Percentiles rank a stretch among this genome's conserved stretches.
Evolutionary conservation across 2,113 vertebrate genomes (phyloP).

Genomic region (Diadophis punctatus): DNA sequence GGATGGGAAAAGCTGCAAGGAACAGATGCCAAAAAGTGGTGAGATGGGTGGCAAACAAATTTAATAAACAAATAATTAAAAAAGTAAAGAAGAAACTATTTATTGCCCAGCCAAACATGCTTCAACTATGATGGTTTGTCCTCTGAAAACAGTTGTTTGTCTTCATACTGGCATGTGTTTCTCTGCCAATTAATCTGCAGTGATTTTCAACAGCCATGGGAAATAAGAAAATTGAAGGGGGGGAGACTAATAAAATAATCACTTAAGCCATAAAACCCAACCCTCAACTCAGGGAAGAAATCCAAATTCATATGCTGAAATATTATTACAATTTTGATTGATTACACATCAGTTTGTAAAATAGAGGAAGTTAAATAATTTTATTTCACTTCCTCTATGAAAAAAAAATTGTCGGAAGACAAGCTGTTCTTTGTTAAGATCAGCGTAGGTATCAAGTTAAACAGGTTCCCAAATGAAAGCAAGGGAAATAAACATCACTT

Average conservation of each 20-base stretch:
- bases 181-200: background rate
- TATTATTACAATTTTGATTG: background rate
- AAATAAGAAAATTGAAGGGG: background rate
- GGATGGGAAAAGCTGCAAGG: background rate
- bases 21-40: background rate
- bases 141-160: background rate
- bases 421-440: background rate
- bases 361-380: background rate
- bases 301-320: background rate
- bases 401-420: background rate
- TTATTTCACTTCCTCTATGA: background rate
- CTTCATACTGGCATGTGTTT: background rate
- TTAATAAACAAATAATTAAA: background rate
- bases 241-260: background rate
- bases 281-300: background rate
- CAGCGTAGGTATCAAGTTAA: background rate
- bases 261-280: background rate
- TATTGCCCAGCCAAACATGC: background rate
- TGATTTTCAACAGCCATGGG: background rate
- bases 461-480: background rate
- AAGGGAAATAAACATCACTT: background rate
- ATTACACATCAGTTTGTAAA: background rate
- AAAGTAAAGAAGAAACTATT: background rate
- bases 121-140: background rate
- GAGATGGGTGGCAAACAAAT: background rate